Evolutionary conservation across 2,888 invertebrate species (phyloP).

Genomic region (Napeogenes inachia): DNA sequence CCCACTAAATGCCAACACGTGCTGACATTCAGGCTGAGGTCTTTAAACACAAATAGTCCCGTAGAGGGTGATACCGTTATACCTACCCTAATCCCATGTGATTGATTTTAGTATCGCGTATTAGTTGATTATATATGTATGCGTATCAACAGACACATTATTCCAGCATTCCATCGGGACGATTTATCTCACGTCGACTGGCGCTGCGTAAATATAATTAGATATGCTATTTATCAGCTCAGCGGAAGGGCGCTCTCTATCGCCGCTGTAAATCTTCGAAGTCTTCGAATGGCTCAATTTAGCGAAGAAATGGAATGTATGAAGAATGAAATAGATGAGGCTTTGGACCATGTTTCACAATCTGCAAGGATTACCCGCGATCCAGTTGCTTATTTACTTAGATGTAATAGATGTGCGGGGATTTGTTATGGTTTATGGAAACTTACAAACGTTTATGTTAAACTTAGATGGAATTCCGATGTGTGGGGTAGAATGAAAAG

Average conservation of each 20-base stretch:
- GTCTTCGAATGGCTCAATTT: slow-evolving; percentile 70
- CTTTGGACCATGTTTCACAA: slow-evolving; percentile 50
- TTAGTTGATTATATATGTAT: slow-evolving; percentile 40
- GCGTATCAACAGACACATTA: slow-evolving; percentile 49
- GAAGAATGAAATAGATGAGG: slow-evolving; percentile 18
- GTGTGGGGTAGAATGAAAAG: too few species aligned
- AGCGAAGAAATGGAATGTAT: slow-evolving; percentile 55
- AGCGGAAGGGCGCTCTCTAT: slow-evolving; percentile 71
- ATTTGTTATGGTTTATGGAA: slow-evolving; percentile 50
- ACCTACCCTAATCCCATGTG: slow-evolving; percentile 41
- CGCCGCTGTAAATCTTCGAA: slow-evolving; percentile 65
- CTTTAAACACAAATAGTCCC: slow-evolving; percentile 26
- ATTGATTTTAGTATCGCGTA: slow-evolving; percentile 51
- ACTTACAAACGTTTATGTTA: slow-evolving; percentile 43
- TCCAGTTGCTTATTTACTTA: slow-evolving; percentile 38
- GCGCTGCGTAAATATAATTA: slow-evolving; percentile 77
- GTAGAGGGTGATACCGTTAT: neutral
- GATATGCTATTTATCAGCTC: slow-evolving; percentile 73
- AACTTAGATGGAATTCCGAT: slow-evolving; percentile 29
- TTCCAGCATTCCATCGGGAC: slow-evolving; percentile 58
- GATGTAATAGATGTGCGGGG: slow-evolving; percentile 40
- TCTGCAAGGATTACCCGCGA: slow-evolving; percentile 43
- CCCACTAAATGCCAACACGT: slow-evolving; percentile 22
- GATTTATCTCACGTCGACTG: slow-evolving; percentile 69
- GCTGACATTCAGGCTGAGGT: slow-evolving; percentile 32